phyloP scores from a whole-genome alignment of 2,113 vertebrate genomes.

The Channa argus region DNA sequence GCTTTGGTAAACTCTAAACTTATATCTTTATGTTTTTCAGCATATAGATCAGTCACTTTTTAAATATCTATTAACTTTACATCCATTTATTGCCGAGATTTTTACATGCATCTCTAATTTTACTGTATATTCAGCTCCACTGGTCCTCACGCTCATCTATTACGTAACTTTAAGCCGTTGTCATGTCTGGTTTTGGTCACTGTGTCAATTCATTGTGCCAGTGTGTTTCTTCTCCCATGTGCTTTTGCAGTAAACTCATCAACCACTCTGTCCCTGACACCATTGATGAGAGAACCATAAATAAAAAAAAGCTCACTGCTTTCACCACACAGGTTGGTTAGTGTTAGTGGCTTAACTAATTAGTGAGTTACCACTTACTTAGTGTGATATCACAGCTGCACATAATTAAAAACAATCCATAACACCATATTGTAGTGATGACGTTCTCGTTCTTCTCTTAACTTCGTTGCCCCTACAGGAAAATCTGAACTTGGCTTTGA shows the following conservation, averaged over 20 bases:
- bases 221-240: background rate
- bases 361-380: background rate
- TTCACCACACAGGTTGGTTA: constrained; percentile 92
- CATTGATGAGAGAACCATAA: constrained; percentile 97
- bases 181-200: background rate
- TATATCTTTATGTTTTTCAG: too few species aligned
- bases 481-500: constrained; percentile 96
- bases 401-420: too few species aligned
- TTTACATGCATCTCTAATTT: background rate
- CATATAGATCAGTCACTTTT: too few species aligned
- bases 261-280: constrained; percentile 97
- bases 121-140: too few species aligned
- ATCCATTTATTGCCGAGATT: too few species aligned
- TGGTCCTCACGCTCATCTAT: background rate
- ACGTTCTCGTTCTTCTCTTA: too few species aligned
- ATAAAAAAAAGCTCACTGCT: constrained; percentile 95
- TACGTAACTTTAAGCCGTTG: too few species aligned
- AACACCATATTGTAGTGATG: too few species aligned
- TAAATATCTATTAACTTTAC: too few species aligned
- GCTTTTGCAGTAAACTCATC: constrained; percentile 93
- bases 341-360: background rate
- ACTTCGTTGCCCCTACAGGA: constrained; percentile 82
- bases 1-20: constrained; percentile 84
- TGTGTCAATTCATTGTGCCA: background rate
- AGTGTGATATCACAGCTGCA: too few species aligned